phyloP scores from a whole-genome alignment of 1,140 invertebrate species.

The Eupeodes corollae region DNA sequence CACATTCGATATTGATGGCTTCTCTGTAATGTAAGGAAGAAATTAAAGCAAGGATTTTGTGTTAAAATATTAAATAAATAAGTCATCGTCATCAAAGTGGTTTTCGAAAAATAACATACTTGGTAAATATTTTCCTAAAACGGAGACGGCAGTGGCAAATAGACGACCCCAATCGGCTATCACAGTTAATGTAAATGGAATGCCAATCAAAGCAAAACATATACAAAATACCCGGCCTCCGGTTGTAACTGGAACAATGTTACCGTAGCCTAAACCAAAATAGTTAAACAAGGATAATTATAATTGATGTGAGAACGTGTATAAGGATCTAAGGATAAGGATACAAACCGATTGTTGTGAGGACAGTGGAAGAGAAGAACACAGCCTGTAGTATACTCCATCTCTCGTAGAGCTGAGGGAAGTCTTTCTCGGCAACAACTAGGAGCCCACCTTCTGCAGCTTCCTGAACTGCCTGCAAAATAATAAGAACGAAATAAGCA shows the following conservation, averaged over 20 bases:
- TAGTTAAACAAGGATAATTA: not conserved
- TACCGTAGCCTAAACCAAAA: conserved; percentile 80
- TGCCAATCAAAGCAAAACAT: conserved; percentile 83
- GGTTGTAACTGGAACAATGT: conserved; percentile 81
- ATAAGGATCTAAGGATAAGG: conserved; percentile 4
- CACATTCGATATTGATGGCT: conserved; percentile 31
- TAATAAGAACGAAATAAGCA: not conserved
- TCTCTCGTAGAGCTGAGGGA: conserved; percentile 47
- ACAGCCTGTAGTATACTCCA: conserved; percentile 70
- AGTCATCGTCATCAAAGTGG: not conserved
- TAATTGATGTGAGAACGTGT: not conserved
- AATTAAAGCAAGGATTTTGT: not conserved
- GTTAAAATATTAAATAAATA: not conserved
- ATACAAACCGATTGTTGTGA: conserved; percentile 66
- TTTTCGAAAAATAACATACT: conserved; percentile 15
- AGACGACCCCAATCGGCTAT: conserved; percentile 84
- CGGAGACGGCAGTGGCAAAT: conserved; percentile 67
- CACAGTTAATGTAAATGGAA: conserved; percentile 84
- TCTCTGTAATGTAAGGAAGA: conserved; percentile 13
- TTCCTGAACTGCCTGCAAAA: conserved; percentile 45
- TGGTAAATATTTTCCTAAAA: conserved; percentile 48
- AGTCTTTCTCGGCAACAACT: conserved; percentile 42
- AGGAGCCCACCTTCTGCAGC: conserved; percentile 51
- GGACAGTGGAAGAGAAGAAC: conserved; percentile 73
- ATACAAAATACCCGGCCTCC: conserved; percentile 83